A percentile compares a stretch with the other conserved stretches of the same genome.
phyloP scores from a whole-genome alignment of 1,140 invertebrate genomes.

The Meteorus sp. region DNA sequence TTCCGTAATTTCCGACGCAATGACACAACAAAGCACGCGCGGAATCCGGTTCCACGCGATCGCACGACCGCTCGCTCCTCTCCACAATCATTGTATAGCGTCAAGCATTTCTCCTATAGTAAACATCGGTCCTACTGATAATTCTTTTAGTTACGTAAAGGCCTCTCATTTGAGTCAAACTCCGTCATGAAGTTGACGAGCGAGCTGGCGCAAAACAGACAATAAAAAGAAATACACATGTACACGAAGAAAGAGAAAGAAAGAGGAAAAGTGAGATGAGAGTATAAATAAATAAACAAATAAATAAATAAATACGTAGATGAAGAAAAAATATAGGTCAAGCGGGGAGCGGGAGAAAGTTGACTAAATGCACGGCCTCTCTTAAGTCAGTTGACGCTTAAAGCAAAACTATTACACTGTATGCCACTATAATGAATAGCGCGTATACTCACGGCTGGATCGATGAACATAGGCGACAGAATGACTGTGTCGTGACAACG shows the following conservation, averaged over 20 bases:
- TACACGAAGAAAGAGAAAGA: constrained; percentile 20
- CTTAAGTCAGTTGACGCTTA: constrained; percentile 15
- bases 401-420: constrained; percentile 20
- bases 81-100: constrained; percentile 15
- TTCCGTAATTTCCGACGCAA: constrained; percentile 13
- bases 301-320: too few relatives aligned
- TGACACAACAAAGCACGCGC: constrained; percentile 16
- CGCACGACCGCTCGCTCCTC: too few relatives aligned
- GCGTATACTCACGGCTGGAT: constrained; percentile 9
- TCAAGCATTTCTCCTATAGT: constrained; percentile 24
- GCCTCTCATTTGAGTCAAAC: not conserved
- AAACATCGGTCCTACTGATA: constrained; percentile 24
- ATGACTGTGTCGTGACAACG: constrained; percentile 24
- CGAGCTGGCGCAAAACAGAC: constrained; percentile 10
- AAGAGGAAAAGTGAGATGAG: constrained; percentile 23
- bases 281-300: not conserved
- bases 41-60: constrained; percentile 21
- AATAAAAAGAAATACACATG: too few relatives aligned
- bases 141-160: constrained; percentile 24
- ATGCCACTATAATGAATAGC: constrained; percentile 8
- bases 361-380: constrained; percentile 25
- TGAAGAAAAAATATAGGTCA: constrained; percentile 22
- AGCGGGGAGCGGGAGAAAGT: constrained; percentile 26
- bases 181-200: not conserved
- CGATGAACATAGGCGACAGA: constrained; percentile 26